These are phyloP conservation scores for Automeris io DNA, from an alignment of 2,888 invertebrate genomes.

Conservation along the genomic window DNA sequence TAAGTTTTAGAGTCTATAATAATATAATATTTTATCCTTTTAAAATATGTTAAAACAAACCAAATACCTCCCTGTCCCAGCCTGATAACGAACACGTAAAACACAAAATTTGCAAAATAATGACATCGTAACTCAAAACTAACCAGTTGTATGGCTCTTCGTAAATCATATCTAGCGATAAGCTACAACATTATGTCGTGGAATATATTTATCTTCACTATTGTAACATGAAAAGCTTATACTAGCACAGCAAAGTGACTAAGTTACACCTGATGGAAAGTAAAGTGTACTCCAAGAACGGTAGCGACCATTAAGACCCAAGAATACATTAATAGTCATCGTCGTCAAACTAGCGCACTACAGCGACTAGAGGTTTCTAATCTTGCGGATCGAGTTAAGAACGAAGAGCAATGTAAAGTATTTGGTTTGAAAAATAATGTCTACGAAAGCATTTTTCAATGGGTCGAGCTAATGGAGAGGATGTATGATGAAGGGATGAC, in stretches of 20 bases:
- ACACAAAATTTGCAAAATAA: constrained; percentile 28
- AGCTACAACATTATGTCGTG: neutral
- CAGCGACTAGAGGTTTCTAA: no score
- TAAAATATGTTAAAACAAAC: neutral
- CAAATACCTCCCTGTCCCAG: constrained; percentile 11
- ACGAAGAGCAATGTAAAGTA: no score
- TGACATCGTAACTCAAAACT: constrained; percentile 23
- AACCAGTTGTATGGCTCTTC: constrained; percentile 14
- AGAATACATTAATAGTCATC: neutral
- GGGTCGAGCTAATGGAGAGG: no score
- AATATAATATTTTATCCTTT: neutral
- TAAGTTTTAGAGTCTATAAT: no score
- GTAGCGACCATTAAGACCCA: neutral
- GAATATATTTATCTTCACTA: neutral
- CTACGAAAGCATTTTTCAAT: no score
- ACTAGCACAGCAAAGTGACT: neutral
- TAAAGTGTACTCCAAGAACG: neutral
- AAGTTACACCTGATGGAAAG: neutral
- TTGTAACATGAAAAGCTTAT: neutral
- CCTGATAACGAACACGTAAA: constrained; percentile 22
- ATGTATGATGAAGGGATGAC: no score
- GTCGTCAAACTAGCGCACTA: no score
- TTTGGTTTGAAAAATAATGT: no score
- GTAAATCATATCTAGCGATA: constrained; percentile 7
- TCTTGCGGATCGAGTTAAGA: no score